These are phyloP conservation scores for Sebastes steindachneri DNA, from an alignment of 2,797 vertebrate species.

Conservation along the genomic window DNA sequence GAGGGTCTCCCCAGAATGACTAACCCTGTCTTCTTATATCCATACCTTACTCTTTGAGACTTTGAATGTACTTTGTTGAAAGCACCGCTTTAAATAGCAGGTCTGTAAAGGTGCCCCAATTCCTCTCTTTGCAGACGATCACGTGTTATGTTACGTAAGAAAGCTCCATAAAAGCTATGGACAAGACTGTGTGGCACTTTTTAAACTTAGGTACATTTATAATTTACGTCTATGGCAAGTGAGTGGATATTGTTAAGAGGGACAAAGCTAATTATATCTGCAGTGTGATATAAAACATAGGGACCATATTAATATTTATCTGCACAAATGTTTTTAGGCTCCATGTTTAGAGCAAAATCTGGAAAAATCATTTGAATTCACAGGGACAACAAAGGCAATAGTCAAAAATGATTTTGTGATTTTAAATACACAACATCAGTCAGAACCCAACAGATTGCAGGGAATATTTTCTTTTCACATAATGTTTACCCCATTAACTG, in stretches of 20 bases:
- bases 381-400: not conserved
- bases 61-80: slow-evolving; percentile 3
- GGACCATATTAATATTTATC: not conserved
- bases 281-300: not conserved
- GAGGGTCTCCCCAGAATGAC: not conserved
- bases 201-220: not conserved
- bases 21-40: not conserved
- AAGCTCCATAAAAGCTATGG: slow-evolving; percentile 15
- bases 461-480: not conserved
- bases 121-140: not conserved
- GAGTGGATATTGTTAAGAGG: not conserved
- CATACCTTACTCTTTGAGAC: not conserved
- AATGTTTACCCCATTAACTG: slow-evolving; percentile 4
- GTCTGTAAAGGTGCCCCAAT: not conserved
- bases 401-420: not conserved
- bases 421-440: not conserved
- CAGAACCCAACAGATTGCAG: not conserved
- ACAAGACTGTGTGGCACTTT: not conserved
- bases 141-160: not conserved
- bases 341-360: not conserved
- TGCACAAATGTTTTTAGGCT: not conserved
- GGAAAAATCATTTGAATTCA: not conserved
- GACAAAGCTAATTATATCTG: not conserved
- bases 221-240: not conserved
- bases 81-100: not conserved